Conservation (phyloP, 2,888 invertebrate species). For the Brachylomia viminalis region DNA sequence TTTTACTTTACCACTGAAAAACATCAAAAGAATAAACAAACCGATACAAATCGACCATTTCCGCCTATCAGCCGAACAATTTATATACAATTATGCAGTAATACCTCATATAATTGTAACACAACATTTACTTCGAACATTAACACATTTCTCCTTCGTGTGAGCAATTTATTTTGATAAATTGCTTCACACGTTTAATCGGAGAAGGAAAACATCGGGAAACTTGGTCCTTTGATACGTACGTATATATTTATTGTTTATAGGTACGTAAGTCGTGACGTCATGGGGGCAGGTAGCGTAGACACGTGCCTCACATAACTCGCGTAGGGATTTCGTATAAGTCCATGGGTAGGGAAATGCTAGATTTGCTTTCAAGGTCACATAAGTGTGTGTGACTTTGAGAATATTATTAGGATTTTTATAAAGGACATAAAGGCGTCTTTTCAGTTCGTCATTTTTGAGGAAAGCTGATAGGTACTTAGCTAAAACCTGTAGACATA, state of each 20-base stretch:
- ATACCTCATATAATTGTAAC: constrained; percentile 49
- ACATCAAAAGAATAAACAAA: not conserved
- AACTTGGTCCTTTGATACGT: constrained; percentile 51
- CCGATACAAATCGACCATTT: constrained; percentile 22
- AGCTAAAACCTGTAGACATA: too few species aligned
- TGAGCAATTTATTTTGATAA: constrained; percentile 64
- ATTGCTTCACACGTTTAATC: constrained; percentile 64
- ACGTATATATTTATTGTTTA: constrained; percentile 14
- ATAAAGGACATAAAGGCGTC: not conserved
- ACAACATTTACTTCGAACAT: constrained; percentile 57
- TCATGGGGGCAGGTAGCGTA: not conserved
- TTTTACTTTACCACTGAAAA: not conserved
- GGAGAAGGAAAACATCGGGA: constrained; percentile 59
- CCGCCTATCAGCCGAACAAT: constrained; percentile 11
- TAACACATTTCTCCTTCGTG: constrained; percentile 59
- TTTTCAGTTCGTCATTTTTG: not conserved
- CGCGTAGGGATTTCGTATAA: not conserved
- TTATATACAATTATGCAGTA: constrained; percentile 42
- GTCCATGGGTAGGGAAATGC: not conserved
- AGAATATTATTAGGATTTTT: not conserved
- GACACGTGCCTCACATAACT: constrained; percentile 21
- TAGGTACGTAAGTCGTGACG: not conserved
- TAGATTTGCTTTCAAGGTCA: constrained; percentile 13
- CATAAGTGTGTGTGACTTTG: not conserved
- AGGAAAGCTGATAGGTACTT: not conserved